Evolutionary conservation across 2,888 invertebrate species (phyloP).

Genomic region (Leptopilina syphax): DNA sequence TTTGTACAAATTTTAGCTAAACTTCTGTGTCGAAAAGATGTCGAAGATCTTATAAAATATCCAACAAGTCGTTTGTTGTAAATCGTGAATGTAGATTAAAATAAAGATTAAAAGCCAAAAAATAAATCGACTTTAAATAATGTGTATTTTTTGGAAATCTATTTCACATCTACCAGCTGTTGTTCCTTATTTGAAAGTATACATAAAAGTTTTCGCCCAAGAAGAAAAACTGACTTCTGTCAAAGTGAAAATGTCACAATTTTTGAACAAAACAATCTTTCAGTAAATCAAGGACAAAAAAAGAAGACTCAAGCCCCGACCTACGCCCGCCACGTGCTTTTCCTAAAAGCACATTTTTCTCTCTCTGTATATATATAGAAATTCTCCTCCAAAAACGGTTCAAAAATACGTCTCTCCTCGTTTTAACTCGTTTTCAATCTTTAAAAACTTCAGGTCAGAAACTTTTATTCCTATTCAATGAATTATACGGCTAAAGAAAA

Average conservation of each 20-base stretch:
- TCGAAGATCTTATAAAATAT: too few relatives aligned
- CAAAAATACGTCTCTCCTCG: not conserved
- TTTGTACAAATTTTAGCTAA: too few relatives aligned
- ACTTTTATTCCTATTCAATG: conserved; percentile 12
- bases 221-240: conserved; percentile 7
- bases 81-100: not conserved
- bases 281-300: conserved; percentile 18
- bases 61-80: not conserved
- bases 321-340: conserved; percentile 26
- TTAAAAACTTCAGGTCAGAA: conserved; percentile 1
- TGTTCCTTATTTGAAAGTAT: not conserved
- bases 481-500: conserved; percentile 11
- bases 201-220: conserved; percentile 11
- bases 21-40: too few relatives aligned
- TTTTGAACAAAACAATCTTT: conserved; percentile 17
- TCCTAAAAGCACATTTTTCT: not conserved
- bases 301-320: not conserved
- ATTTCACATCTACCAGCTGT: conserved; percentile 30
- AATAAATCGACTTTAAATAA: conserved; percentile 6
- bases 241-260: conserved; percentile 15
- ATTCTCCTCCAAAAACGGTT: not conserved
- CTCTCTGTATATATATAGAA: not conserved
- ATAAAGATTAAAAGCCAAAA: not conserved
- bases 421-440: conserved; percentile 16
- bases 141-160: not conserved